These are phyloP conservation scores for Globodera rostochiensis DNA, from an alignment of 1,140 invertebrate genomes.

Conservation along the genomic window DNA sequence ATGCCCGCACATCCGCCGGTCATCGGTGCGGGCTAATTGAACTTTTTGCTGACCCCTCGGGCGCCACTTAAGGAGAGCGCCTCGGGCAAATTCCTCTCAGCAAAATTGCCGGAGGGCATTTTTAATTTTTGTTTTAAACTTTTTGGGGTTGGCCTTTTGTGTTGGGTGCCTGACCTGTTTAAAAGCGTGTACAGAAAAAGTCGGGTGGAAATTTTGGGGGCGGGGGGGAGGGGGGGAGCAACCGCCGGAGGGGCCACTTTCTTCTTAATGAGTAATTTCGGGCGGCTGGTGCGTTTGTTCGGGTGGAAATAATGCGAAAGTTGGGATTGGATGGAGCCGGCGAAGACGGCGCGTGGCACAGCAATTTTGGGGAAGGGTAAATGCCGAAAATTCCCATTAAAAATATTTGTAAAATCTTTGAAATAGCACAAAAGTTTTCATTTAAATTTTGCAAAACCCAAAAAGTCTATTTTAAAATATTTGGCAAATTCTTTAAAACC, in stretches of 20 bases:
- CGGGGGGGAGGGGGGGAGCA: too few relatives aligned
- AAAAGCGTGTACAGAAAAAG: too few relatives aligned
- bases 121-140: background rate
- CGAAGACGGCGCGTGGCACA: background rate
- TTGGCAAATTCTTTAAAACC: too few relatives aligned
- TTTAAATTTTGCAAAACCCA: too few relatives aligned
- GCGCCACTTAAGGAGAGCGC: background rate
- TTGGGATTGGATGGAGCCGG: background rate
- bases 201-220: too few relatives aligned
- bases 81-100: background rate
- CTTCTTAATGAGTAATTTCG: constrained; percentile 1
- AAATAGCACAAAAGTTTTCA: too few relatives aligned
- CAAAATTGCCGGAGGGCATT: background rate
- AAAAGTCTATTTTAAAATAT: too few relatives aligned
- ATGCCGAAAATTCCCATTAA: background rate
- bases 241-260: too few relatives aligned
- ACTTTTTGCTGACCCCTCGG: background rate
- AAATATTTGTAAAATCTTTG: background rate
- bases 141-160: background rate
- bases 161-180: background rate
- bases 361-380: background rate
- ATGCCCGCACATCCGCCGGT: background rate
- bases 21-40: background rate
- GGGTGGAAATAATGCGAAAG: background rate
- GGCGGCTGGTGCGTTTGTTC: background rate